Evolutionary conservation across 2,888 invertebrate genomes (phyloP).

Genomic region (Dynastes hyllus): DNA sequence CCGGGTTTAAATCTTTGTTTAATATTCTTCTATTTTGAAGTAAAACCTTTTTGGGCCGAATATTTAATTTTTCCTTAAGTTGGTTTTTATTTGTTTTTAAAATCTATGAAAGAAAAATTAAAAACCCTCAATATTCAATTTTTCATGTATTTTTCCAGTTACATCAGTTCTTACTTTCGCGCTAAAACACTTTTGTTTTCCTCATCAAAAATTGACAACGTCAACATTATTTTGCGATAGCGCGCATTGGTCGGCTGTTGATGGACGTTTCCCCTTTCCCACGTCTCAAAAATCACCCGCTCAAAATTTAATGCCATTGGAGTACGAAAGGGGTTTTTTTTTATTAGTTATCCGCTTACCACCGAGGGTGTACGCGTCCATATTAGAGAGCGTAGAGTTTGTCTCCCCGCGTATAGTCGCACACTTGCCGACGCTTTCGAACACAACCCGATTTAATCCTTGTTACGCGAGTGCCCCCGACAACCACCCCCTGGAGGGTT

Average conservation of each 20-base stretch:
- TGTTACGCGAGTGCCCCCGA: constrained; percentile 42
- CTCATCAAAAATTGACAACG: constrained; percentile 18
- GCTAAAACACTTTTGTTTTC: not conserved
- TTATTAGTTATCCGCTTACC: constrained; percentile 32
- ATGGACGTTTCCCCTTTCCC: too few relatives aligned
- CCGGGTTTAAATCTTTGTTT: too few relatives aligned
- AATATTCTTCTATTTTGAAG: too few relatives aligned
- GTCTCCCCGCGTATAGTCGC: constrained; percentile 23
- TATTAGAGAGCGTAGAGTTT: not conserved
- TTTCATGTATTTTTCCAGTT: too few relatives aligned
- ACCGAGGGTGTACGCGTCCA: constrained; percentile 18
- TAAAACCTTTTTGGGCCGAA: too few relatives aligned
- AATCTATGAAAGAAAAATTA: too few relatives aligned
- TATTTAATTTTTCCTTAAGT: too few relatives aligned
- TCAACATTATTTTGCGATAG: constrained; percentile 5
- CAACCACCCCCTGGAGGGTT: constrained; percentile 44
- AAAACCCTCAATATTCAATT: too few relatives aligned
- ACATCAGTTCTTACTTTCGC: not conserved
- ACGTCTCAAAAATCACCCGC: constrained; percentile 37
- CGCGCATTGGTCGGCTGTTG: constrained; percentile 22
- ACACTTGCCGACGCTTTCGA: constrained; percentile 34
- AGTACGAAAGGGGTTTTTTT: constrained; percentile 43
- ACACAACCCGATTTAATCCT: constrained; percentile 31
- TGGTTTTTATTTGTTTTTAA: too few relatives aligned
- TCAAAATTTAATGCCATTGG: constrained; percentile 34